phyloP scores from a whole-genome alignment of 2,113 vertebrate species.

The Hystrix brachyura region DNA sequence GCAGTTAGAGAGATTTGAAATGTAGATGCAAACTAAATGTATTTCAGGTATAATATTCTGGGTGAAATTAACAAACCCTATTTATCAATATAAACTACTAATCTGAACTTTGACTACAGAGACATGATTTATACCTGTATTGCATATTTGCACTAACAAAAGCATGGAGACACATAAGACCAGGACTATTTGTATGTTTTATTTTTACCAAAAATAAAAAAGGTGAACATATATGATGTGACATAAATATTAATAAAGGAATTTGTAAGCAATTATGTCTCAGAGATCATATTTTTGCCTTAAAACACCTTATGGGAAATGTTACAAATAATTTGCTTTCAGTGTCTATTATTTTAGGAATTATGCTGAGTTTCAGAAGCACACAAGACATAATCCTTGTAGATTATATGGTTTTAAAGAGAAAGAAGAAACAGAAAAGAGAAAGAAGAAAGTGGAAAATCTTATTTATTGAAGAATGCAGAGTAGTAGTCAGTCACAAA shows the following conservation, averaged over 20 bases:
- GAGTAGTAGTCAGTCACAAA: background rate
- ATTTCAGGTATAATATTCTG: background rate
- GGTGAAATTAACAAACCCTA: conserved; percentile 3
- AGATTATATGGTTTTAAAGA: background rate
- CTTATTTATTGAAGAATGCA: conserved; percentile 18
- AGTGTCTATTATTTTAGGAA: conserved; percentile 52
- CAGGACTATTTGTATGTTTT: background rate
- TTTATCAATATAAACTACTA: conserved; percentile 49
- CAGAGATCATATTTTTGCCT: conserved; percentile 23
- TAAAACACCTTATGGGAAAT: background rate
- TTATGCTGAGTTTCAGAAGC: background rate
- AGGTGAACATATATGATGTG: background rate
- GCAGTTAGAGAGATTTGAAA: background rate
- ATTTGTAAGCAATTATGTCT: background rate
- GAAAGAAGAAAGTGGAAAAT: background rate
- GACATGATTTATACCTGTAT: background rate
- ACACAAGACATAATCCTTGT: background rate
- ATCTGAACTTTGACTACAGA: conserved; percentile 28
- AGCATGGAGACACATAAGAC: background rate
- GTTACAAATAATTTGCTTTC: background rate
- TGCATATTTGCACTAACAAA: conserved; percentile 44
- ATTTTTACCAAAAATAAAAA: conserved; percentile 28
- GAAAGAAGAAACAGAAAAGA: background rate
- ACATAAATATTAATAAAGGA: conserved; percentile 54
- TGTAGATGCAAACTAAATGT: background rate